Evolutionary conservation across 2,113 vertebrate genomes (phyloP), one percentile per base, ranked within the genome.

Genomic region (Arizona elegans): DNA sequence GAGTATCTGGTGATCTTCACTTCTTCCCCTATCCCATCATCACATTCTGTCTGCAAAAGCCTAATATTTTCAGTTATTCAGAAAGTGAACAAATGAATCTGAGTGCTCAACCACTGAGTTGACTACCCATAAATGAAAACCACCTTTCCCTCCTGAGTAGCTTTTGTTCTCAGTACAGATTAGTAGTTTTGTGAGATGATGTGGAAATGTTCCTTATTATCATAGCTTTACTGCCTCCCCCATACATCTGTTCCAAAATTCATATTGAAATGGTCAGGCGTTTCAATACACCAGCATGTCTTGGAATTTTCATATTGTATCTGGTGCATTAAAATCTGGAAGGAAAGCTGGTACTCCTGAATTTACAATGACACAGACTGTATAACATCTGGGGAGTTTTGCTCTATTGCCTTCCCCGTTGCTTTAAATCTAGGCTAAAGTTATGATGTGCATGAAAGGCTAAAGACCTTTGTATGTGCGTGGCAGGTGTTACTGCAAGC

Each of bases 321-420:
- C 97, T 96, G 95, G 91, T 97, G 96, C 92, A 94, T 97, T 98
- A 96, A 98, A 97, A 97, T 97, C 97, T 97, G 97, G 95, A 94
- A 96, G 96, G 95, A 98, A 97, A 97, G 97, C 97, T 98, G 96
- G 97, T 97, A 95, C 97, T 97, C 97, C 96, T 96, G 97, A 97
- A 97, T 98, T 97, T 98, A 97, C 96, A 97, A 54, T 97, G 96
- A 93, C 97, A 97, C 98, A 98, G 98, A 98, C 98, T 96, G 96
- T 96, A 95, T 96, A 98, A 98, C 99, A 99, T 99, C 99, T 99
- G 99, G 98, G 98, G 96, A 96, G 97, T 95, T 97, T 97, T 98
- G 98, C 97, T 98, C 97, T 97, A 94, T 95, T 95, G 94, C 98
- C 97, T 98, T 97, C 97, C 97, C 97, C 98, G 98, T 98, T 99